These are phyloP conservation scores for Hyposoter dolosus DNA, from an alignment of 2,888 invertebrate species.

Conservation along the genomic window DNA sequence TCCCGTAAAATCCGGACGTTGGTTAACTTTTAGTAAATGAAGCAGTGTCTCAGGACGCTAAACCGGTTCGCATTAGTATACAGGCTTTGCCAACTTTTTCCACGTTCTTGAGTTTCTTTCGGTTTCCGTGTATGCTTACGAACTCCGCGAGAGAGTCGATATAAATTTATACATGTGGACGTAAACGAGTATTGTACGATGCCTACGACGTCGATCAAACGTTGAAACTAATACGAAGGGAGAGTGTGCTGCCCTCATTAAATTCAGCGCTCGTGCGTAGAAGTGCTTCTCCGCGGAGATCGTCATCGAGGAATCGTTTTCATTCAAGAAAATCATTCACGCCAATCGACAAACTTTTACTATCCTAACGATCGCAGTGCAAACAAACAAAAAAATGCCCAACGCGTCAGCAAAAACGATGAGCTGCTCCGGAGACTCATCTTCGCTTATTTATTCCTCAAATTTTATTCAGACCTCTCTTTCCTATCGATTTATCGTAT, in stretches of 20 bases:
- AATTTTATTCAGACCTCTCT: neutral
- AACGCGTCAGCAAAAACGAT: neutral
- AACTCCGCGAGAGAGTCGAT: neutral
- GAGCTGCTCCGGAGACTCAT: neutral
- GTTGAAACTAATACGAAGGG: conserved; percentile 37
- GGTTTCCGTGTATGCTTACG: conserved; percentile 27
- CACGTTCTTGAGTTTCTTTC: conserved; percentile 31
- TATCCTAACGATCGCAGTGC: neutral
- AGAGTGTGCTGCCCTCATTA: conserved; percentile 51
- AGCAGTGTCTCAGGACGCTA: neutral
- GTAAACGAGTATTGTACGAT: conserved; percentile 7
- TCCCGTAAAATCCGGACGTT: conserved; percentile 19
- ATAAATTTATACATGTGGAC: neutral
- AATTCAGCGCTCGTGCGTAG: conserved; percentile 38
- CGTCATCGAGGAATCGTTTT: conserved; percentile 48
- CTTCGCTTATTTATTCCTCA: neutral
- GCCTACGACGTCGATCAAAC: conserved; percentile 22
- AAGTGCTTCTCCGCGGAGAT: conserved; percentile 15
- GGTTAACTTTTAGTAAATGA: conserved; percentile 24
- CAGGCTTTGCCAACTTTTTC: conserved; percentile 54
- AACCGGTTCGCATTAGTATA: conserved; percentile 44
- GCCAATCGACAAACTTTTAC: conserved; percentile 10
- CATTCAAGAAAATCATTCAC: conserved; percentile 62
- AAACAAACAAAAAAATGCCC: neutral
- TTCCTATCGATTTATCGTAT: neutral